A percentile compares a stretch with the other conserved stretches of the same genome.
Conservation (phyloP, 2,797 vertebrate genomes). For the Phrynocephalus guinanensis region DNA sequence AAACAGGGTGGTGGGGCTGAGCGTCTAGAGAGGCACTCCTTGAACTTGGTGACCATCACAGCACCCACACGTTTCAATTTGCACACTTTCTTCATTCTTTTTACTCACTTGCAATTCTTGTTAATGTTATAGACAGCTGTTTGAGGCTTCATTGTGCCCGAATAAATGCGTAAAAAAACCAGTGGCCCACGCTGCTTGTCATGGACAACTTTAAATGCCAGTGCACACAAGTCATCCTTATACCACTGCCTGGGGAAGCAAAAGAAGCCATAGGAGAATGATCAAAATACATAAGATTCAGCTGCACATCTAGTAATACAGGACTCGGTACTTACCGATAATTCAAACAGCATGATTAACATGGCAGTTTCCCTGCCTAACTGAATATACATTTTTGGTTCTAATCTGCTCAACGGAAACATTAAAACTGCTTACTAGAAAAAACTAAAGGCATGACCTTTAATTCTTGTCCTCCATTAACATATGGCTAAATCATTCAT, state of each 20-base stretch:
- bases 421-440: neutral
- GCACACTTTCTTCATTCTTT: neutral
- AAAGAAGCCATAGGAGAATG: conserved; percentile 40
- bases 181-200: conserved; percentile 94
- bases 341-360: neutral
- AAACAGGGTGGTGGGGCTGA: too few species aligned
- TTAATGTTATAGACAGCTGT: conserved; percentile 92
- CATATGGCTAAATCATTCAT: too few species aligned
- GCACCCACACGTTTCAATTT: neutral
- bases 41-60: too few species aligned
- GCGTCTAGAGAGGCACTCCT: too few species aligned
- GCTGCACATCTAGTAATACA: conserved; percentile 7
- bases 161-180: conserved; percentile 94
- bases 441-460: neutral
- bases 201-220: conserved; percentile 97
- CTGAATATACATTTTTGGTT: neutral
- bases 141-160: conserved; percentile 90
- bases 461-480: too few species aligned
- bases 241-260: conserved; percentile 87
- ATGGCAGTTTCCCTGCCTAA: neutral
- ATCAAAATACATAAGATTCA: neutral
- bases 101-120: conserved; percentile 88
- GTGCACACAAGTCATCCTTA: conserved; percentile 90
- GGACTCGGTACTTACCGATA: neutral
- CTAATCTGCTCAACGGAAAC: conserved; percentile 14